Conservation (phyloP, 2,113 vertebrate species). For the Puffinus mauretanicus region DNA sequence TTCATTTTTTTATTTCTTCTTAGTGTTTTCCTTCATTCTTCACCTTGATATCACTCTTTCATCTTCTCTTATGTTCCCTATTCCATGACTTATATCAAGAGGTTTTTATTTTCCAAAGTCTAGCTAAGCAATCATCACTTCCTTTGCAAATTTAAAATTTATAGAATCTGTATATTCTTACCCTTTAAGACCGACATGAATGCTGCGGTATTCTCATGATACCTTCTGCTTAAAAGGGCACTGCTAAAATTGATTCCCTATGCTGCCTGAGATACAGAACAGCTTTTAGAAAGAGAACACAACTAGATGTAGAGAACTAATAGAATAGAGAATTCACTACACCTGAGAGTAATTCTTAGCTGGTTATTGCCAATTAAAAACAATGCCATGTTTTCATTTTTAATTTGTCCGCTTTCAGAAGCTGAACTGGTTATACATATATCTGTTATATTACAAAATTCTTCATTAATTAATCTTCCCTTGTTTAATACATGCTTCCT, state of each 20-base stretch:
- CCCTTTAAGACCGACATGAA: background rate
- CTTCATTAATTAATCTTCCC: background rate
- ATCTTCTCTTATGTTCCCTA: background rate
- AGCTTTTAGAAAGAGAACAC: background rate
- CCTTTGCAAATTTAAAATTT: background rate
- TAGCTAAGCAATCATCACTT: background rate
- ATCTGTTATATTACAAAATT: background rate
- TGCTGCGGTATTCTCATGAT: accelerated
- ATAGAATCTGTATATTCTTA: background rate
- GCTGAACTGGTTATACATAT: accelerated
- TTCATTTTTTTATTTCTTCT: background rate
- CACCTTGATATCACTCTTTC: background rate
- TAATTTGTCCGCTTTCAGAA: background rate
- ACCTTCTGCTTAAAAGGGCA: background rate
- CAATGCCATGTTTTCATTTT: background rate
- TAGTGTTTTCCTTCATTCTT: background rate
- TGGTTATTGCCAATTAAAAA: background rate
- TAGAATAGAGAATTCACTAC: background rate
- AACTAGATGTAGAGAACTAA: background rate
- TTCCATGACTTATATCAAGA: background rate
- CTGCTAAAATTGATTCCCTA: background rate
- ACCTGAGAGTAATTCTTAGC: background rate
- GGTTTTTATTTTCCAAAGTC: background rate
- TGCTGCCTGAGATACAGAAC: background rate
- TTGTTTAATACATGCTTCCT: background rate